Percentiles rank a stretch among this genome's conserved stretches.
These are phyloP conservation scores for Hemiscyllium ocellatum DNA, from an alignment of 2,113 vertebrate species.

Conservation along the genomic window DNA sequence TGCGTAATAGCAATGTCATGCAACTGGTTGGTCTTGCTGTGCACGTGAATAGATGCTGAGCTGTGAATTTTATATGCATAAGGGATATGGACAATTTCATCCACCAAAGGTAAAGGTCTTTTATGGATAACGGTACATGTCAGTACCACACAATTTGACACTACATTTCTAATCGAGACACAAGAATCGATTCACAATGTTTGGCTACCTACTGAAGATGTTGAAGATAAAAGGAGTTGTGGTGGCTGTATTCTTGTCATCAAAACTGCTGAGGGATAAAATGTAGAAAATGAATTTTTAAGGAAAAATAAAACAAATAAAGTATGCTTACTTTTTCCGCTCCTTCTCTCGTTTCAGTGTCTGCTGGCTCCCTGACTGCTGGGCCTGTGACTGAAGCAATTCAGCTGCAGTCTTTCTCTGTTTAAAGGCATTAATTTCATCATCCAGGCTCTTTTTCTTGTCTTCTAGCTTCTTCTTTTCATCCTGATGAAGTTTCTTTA, in stretches of 20 bases:
- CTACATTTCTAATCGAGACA: neutral
- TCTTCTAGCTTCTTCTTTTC: conserved; percentile 98
- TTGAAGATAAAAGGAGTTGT: neutral
- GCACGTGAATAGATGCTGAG: neutral
- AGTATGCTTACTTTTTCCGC: conserved; percentile 93
- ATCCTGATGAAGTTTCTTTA: conserved; percentile 96
- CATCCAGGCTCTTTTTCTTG: conserved; percentile 87
- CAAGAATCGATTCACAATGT: neutral
- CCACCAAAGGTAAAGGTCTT: neutral
- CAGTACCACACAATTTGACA: neutral
- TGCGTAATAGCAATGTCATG: neutral
- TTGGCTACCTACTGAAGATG: neutral
- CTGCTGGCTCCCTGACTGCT: conserved; percentile 90
- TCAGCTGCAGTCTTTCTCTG: conserved; percentile 94
- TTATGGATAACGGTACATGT: neutral
- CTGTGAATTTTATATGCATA: neutral
- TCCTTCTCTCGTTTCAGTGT: conserved; percentile 98
- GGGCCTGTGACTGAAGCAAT: conserved; percentile 84
- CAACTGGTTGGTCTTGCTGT: neutral
- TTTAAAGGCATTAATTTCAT: conserved; percentile 90
- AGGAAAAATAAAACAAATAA: conserved; percentile 22
- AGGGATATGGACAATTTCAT: neutral
- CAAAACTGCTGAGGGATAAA: conserved; percentile 24
- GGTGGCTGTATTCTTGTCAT: neutral
- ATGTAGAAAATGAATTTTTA: neutral